These are phyloP conservation scores for Cephus spinipes DNA, from an alignment of 2,888 invertebrate species.

Conservation along the genomic window DNA sequence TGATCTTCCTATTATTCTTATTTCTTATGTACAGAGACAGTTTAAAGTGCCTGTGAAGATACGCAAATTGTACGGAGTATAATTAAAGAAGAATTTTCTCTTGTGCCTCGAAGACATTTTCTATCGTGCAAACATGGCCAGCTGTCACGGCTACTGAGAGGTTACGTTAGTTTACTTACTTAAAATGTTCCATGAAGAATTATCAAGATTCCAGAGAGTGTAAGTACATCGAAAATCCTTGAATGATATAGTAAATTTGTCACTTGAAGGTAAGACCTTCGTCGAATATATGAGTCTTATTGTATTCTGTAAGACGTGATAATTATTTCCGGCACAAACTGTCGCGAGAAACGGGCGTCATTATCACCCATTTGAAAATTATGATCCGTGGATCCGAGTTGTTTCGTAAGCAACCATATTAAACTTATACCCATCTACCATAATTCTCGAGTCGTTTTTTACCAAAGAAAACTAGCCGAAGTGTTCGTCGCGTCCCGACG, in stretches of 20 bases:
- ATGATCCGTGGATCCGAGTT: neutral
- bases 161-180: neutral
- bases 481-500: neutral
- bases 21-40: neutral
- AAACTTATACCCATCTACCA: neutral
- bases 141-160: neutral
- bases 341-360: neutral
- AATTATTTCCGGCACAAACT: constrained; percentile 2
- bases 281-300: neutral
- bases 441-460: neutral
- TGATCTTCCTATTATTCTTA: neutral
- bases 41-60: neutral
- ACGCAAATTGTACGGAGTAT: neutral
- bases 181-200: neutral
- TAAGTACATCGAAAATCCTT: neutral
- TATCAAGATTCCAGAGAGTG: neutral
- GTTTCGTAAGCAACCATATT: neutral
- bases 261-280: neutral
- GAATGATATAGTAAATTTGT: neutral
- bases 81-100: neutral
- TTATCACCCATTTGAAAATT: neutral
- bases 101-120: neutral
- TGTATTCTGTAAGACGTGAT: neutral
- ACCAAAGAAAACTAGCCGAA: neutral
- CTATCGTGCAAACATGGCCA: neutral